Conservation (phyloP, 2,888 invertebrate genomes). For the Empis stercorea region DNA sequence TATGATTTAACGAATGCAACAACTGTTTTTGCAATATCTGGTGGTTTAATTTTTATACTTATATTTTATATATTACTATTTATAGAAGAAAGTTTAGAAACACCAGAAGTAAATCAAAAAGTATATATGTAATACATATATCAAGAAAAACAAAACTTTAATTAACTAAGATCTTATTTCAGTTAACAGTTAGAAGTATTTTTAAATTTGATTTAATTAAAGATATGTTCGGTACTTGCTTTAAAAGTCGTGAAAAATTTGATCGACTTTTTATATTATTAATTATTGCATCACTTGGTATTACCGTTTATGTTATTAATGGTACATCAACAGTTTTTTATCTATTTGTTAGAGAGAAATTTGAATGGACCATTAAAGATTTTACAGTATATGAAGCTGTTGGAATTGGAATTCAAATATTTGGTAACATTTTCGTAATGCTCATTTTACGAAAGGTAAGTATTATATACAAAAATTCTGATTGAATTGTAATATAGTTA, state of each 20-base stretch:
- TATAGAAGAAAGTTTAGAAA: constrained; percentile 29
- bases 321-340: constrained; percentile 40
- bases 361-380: constrained; percentile 51
- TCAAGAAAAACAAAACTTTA: no score
- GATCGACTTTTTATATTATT: constrained; percentile 34
- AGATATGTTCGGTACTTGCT: constrained; percentile 29
- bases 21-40: constrained; percentile 25
- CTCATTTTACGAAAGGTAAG: constrained; percentile 40
- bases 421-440: constrained; percentile 46
- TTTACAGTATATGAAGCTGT: constrained; percentile 47
- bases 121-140: no score
- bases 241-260: constrained; percentile 27
- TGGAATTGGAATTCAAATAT: constrained; percentile 39
- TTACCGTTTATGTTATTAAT: constrained; percentile 25
- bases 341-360: constrained; percentile 47
- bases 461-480: no score
- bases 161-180: constrained; percentile 2
- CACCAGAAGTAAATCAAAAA: constrained; percentile 11
- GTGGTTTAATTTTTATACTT: constrained; percentile 19
- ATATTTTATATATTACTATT: constrained; percentile 24
- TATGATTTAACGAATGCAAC: constrained; percentile 34
- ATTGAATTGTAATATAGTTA: no score
- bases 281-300: constrained; percentile 28
- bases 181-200: constrained; percentile 30
- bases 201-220: constrained; percentile 30